phyloP scores from a whole-genome alignment of 2,797 vertebrate species.

The Pantherophis vulpinus region DNA sequence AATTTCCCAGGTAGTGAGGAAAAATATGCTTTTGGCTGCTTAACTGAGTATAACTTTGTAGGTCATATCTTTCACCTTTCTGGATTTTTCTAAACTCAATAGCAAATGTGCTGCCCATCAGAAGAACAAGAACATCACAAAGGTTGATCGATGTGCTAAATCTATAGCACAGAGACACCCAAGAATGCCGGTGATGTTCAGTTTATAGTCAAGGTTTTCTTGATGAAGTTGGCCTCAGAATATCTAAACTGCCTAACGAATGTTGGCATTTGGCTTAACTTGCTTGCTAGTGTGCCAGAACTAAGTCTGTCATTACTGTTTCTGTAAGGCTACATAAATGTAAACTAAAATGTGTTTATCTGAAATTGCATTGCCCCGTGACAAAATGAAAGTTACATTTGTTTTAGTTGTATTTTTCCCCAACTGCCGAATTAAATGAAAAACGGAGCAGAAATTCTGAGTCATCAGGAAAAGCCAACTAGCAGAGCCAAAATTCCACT shows the following conservation, averaged over 20 bases:
- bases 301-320: not conserved
- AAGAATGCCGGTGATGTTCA: not conserved
- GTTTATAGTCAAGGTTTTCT: not conserved
- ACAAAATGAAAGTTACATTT: not conserved
- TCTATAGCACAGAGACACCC: not conserved
- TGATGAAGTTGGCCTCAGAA: not conserved
- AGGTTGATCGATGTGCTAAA: not conserved
- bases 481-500: constrained; percentile 12
- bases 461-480: not conserved
- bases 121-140: not conserved
- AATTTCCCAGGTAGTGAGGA: not conserved
- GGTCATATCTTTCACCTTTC: not conserved
- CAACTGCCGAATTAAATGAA: not conserved
- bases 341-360: not conserved
- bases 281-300: not conserved
- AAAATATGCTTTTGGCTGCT: not conserved
- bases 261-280: not conserved
- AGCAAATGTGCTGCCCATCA: not conserved
- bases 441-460: not conserved
- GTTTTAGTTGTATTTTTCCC: not conserved
- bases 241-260: not conserved
- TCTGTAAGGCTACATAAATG: not conserved
- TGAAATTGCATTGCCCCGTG: not conserved
- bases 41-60: not conserved
- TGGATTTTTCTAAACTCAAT: not conserved